Evolutionary conservation across 1,140 invertebrate species (phyloP).

Genomic region (Neodiprion pinetum): DNA sequence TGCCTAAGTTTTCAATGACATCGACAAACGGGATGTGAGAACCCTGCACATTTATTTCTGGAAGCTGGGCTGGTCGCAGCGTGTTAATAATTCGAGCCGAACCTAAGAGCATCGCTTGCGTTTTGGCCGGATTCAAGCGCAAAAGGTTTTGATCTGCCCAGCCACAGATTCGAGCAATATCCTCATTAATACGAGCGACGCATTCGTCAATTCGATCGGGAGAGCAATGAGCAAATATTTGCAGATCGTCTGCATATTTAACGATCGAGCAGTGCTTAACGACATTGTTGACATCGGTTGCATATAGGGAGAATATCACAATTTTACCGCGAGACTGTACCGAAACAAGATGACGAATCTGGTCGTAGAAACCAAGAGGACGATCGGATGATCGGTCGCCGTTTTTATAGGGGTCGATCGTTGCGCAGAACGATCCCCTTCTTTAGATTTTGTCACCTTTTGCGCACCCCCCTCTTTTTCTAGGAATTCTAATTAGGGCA

Average conservation of each 20-base stretch:
- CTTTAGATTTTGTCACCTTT: no score
- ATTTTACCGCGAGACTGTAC: no score
- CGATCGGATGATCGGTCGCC: no score
- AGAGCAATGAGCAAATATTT: not conserved
- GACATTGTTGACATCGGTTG: conserved; percentile 39
- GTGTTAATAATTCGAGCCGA: not conserved
- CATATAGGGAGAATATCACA: conserved; percentile 60
- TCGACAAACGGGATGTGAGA: not conserved
- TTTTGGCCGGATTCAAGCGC: not conserved
- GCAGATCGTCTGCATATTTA: conserved; percentile 1
- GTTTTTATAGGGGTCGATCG: no score
- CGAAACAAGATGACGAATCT: no score
- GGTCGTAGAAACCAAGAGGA: no score
- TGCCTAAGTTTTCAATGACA: not conserved
- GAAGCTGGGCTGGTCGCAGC: not conserved
- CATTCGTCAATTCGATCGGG: not conserved
- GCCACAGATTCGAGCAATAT: not conserved
- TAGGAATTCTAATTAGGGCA: no score
- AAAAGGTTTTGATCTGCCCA: not conserved
- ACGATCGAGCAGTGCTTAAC: not conserved
- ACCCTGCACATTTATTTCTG: no score
- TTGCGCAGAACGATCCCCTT: no score
- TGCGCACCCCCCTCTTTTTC: no score
- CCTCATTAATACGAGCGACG: not conserved
- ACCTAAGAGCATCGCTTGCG: not conserved